Evolutionary conservation across 2,888 invertebrate genomes (phyloP).

Genomic region (Idaea dimidiata): DNA sequence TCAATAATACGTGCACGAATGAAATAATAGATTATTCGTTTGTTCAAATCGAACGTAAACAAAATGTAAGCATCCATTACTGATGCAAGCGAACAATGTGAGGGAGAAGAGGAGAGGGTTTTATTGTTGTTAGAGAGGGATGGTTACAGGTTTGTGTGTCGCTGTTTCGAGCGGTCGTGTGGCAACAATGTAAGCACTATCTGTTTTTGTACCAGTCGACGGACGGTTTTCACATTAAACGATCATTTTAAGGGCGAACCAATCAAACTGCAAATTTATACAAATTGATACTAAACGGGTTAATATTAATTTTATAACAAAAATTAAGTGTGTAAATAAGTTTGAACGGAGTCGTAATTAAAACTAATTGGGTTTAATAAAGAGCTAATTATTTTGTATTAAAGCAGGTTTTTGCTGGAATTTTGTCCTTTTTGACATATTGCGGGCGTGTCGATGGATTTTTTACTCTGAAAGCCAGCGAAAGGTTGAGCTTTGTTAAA

Average conservation of each 20-base stretch:
- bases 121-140: slow-evolving; percentile 45
- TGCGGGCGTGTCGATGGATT: slow-evolving; percentile 41
- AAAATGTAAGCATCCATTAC: slow-evolving; percentile 78
- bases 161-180: slow-evolving; percentile 17
- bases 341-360: slow-evolving; percentile 75
- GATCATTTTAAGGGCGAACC: slow-evolving; percentile 79
- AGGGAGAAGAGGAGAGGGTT: slow-evolving; percentile 32
- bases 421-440: slow-evolving; percentile 63
- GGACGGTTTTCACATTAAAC: slow-evolving; percentile 76
- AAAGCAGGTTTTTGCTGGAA: slow-evolving; percentile 64
- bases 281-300: slow-evolving; percentile 81
- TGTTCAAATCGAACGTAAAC: slow-evolving; percentile 80
- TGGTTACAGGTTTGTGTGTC: slow-evolving; percentile 37
- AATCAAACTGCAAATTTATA: slow-evolving; percentile 80
- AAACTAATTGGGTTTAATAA: slow-evolving; percentile 78
- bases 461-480: slow-evolving; percentile 26
- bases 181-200: slow-evolving; percentile 50
- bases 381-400: slow-evolving; percentile 76
- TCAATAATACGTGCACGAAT: slow-evolving; percentile 80
- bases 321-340: slow-evolving; percentile 81
- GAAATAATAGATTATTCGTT: slow-evolving; percentile 81
- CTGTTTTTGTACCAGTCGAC: slow-evolving; percentile 77
- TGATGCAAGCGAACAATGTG: slow-evolving; percentile 54
- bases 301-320: slow-evolving; percentile 81
- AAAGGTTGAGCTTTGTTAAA: background rate